A percentile compares a stretch with the other conserved stretches of the same genome.
Conservation (phyloP, 2,113 vertebrate species). For the Ammospiza nelsoni region DNA sequence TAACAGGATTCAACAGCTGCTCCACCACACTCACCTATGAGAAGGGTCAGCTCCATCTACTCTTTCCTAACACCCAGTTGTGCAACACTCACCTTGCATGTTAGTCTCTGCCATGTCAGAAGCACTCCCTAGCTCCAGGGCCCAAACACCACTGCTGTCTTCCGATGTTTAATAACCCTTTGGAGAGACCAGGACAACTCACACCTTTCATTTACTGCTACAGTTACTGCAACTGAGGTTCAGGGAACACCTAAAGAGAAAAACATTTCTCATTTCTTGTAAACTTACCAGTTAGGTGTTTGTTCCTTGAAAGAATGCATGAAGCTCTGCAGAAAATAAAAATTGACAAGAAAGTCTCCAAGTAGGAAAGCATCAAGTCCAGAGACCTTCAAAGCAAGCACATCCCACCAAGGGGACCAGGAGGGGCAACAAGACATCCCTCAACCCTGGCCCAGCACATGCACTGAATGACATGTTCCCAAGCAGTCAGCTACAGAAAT, state of each 20-base stretch:
- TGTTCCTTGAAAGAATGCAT: background rate
- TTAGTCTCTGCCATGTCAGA: background rate
- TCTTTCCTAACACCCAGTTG: background rate
- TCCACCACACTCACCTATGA: background rate
- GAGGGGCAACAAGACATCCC: background rate
- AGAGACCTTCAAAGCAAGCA: background rate
- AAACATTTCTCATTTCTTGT: background rate
- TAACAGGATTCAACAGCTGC: background rate
- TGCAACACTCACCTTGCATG: background rate
- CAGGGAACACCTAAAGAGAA: background rate
- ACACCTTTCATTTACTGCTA: background rate
- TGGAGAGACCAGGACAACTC: background rate
- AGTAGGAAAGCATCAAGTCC: background rate
- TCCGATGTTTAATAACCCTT: background rate
- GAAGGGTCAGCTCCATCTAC: background rate
- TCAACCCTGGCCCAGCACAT: rapidly evolving
- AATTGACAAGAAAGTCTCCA: background rate
- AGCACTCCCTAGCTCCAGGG: background rate
- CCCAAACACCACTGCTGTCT: background rate
- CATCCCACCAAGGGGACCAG: background rate
- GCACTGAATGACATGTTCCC: background rate
- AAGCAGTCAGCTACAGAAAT: background rate
- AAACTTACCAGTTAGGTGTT: background rate
- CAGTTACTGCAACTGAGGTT: background rate
- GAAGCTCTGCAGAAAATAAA: background rate